Percentiles rank a stretch among this genome's conserved stretches.
These are phyloP conservation scores for Lepidotrigona ventralis DNA, from an alignment of 1,140 invertebrate genomes.

Conservation along the genomic window DNA sequence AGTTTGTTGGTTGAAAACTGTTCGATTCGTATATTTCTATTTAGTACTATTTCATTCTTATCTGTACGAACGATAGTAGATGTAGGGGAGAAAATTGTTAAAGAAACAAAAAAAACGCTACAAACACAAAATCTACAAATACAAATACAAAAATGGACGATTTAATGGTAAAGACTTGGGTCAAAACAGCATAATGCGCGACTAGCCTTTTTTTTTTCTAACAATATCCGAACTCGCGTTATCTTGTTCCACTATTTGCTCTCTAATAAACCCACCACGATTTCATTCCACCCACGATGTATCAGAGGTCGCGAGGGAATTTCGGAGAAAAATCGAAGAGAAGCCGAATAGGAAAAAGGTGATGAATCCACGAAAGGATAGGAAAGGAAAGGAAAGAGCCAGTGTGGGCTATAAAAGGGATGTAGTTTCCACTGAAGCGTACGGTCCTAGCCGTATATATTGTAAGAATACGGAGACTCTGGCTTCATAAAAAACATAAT, in stretches of 20 bases:
- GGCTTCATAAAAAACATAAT: conserved; percentile 56
- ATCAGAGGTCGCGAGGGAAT: conserved; percentile 29
- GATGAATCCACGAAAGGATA: conserved; percentile 3
- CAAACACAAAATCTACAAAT: not conserved
- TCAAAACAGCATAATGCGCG: not conserved
- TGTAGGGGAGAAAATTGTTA: not conserved
- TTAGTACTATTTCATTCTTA: too few relatives aligned
- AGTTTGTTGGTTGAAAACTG: not conserved
- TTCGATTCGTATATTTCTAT: too few relatives aligned
- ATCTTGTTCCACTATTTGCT: not conserved
- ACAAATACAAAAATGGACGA: too few relatives aligned
- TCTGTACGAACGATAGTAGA: too few relatives aligned
- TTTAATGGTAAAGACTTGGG: not conserved
- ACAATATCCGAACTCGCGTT: not conserved
- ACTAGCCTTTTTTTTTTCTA: not conserved
- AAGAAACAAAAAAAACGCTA: not conserved
- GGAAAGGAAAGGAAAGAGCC: too few relatives aligned
- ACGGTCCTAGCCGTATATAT: conserved; percentile 37
- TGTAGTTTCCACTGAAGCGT: conserved; percentile 45
- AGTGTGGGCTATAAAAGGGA: too few relatives aligned
- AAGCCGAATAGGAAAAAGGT: conserved; percentile 20
- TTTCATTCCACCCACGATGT: conserved; percentile 11
- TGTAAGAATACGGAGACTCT: conserved; percentile 36
- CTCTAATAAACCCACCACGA: conserved; percentile 33
- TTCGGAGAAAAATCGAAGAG: conserved; percentile 28